Base-by-base conservation (phyloP, 2,888 invertebrate species). In the Clanis bilineata region DNA sequence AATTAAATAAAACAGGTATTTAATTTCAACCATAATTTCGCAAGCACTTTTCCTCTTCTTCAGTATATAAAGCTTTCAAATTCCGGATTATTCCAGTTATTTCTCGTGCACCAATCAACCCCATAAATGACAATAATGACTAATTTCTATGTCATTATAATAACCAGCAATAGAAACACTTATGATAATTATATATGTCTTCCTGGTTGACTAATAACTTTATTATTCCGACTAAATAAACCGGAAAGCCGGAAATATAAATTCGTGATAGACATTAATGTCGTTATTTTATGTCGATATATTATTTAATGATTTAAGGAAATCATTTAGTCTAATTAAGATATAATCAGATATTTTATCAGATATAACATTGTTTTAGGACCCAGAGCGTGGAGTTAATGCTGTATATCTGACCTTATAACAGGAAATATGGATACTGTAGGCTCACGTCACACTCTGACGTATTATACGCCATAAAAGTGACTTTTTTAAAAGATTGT, bases 181-280 rank as follows among this genome's bases (percentile, higher is more conserved):
- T 51, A 18, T 18, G 4, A 51, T 51, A 51, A 51, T 32, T 51
- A 47, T 45, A 23, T 32, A 0, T 44, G 18, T 38, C 58, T 58
- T 58, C 58, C 58, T 58, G 47, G 9, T 51, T 58, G 56, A 25
- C 56, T 41, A 25, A 51, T 21, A 28, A 21, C 12, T 15, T 51
- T 39, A 58, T 58, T 58, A 58, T 47, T 25, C 47, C 15, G 47
- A 7, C 47, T 10, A 58, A 57, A 58, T 58, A 39, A 28, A 51
- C 58, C 58, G 58, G 58, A 58, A 58, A 58, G 39, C 58, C 58
- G 51, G 58, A 58, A 58, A 58, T 21, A 22, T 10, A 10, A 18
- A 38, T 47, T 58, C 25, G 38, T 51, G 38, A 45, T n/a, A 36
- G n/a, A 18, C 38, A 38, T 51, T 25, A 47, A 25, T 58, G 56